These are phyloP conservation scores for Oreochromis spilurus DNA, from an alignment of 2,113 vertebrate genomes.

Conservation along the genomic window DNA sequence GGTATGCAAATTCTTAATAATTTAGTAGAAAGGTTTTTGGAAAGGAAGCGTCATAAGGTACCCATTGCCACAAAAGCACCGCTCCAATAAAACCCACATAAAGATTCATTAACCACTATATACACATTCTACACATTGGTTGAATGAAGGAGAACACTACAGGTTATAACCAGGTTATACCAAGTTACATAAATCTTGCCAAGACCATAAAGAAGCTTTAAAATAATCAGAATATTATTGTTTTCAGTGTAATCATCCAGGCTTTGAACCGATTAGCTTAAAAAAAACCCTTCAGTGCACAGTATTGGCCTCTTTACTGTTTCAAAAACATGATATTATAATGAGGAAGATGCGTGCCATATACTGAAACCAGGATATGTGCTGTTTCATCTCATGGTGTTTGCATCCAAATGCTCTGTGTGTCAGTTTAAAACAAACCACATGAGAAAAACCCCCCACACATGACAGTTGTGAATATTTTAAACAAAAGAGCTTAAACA, in stretches of 20 bases:
- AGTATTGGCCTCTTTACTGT: not conserved
- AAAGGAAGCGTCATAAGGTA: not conserved
- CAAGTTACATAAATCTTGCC: not conserved
- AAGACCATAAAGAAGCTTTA: not conserved
- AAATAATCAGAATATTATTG: not conserved
- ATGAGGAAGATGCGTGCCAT: not conserved
- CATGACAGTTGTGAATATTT: not conserved
- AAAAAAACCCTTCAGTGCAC: rapidly evolving
- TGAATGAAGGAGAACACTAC: not conserved
- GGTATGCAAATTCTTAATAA: not conserved
- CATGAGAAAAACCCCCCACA: rapidly evolving
- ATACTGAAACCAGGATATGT: constrained; percentile 2
- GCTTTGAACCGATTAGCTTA: not conserved
- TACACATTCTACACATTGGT: not conserved
- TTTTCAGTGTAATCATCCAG: not conserved
- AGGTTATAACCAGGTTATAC: not conserved
- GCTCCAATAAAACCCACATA: not conserved
- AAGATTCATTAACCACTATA: not conserved
- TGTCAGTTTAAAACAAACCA: not conserved
- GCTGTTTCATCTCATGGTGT: not conserved
- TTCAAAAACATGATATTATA: not conserved
- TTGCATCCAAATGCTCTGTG: not conserved
- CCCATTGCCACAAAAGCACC: not conserved
- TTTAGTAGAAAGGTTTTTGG: not conserved
- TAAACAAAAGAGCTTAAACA: not conserved